Evolutionary conservation across 2,888 invertebrate species (phyloP).

Genomic region (Cerceris rybyensis): DNA sequence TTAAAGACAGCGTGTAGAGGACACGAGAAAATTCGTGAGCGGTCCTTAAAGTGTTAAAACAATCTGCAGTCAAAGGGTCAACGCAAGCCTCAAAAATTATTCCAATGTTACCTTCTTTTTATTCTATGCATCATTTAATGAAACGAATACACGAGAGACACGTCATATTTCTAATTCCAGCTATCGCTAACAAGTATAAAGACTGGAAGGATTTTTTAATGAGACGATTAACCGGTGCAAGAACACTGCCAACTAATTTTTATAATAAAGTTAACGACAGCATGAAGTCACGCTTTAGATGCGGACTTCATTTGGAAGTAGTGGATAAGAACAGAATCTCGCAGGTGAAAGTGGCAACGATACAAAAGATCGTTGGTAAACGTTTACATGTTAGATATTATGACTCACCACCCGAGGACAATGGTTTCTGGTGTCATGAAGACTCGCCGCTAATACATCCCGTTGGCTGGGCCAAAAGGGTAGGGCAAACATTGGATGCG

Average conservation of each 20-base stretch:
- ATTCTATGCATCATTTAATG: too few species aligned
- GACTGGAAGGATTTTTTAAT: slow-evolving; percentile 99
- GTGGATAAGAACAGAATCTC: slow-evolving; percentile 98
- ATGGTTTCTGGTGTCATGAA: slow-evolving; percentile 98
- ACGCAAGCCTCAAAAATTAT: too few species aligned
- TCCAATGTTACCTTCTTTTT: too few species aligned
- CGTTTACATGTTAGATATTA: slow-evolving; percentile 95
- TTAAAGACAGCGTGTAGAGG: too few species aligned
- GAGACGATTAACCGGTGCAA: slow-evolving; percentile 95
- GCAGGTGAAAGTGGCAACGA: slow-evolving; percentile 94
- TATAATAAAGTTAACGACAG: slow-evolving; percentile 93
- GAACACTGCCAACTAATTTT: slow-evolving; percentile 96
- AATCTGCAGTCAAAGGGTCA: not conserved
- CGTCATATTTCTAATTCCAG: slow-evolving; percentile 75
- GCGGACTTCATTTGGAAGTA: slow-evolving; percentile 94
- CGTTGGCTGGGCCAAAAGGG: slow-evolving; percentile 96
- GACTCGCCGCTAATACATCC: slow-evolving; percentile 97
- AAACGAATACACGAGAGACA: not conserved
- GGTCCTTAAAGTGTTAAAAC: too few species aligned
- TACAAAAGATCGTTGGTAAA: slow-evolving; percentile 95
- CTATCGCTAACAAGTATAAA: slow-evolving; percentile 94
- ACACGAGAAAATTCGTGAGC: too few species aligned
- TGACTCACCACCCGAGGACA: slow-evolving; percentile 90
- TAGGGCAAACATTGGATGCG: slow-evolving; percentile 94
- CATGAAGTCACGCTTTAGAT: slow-evolving; percentile 91